Conservation (phyloP, 2,797 vertebrate species). For the Cottoperca gobio region DNA sequence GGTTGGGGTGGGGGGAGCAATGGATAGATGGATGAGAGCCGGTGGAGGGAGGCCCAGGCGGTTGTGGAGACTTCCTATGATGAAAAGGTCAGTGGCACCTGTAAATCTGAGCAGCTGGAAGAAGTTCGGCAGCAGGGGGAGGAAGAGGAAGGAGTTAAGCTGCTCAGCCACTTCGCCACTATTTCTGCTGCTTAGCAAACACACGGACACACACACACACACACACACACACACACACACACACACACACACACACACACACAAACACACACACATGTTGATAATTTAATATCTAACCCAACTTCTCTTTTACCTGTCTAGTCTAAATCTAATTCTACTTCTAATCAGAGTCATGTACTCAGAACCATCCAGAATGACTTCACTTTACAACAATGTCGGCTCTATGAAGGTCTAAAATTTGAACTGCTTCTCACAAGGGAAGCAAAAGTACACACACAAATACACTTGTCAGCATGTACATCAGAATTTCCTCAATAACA, state of each 20-base stretch:
- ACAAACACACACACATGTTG: constrained; percentile 23
- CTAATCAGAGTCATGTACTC: not conserved
- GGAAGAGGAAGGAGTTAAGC: constrained; percentile 51
- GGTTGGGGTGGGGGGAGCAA: constrained; percentile 16
- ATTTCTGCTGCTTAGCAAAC: constrained; percentile 46
- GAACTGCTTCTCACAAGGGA: not conserved
- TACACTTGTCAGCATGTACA: constrained; percentile 4
- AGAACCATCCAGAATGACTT: constrained; percentile 2
- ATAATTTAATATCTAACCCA: not conserved
- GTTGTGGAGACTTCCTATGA: constrained; percentile 86
- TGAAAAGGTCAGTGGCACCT: constrained; percentile 90
- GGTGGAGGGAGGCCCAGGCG: constrained; percentile 68
- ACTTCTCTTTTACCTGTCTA: not conserved
- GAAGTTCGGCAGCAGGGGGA: constrained; percentile 30
- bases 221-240: too few relatives aligned
- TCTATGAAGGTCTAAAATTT: not conserved
- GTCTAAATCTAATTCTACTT: not conserved
- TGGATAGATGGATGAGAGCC: constrained; percentile 55
- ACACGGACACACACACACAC: constrained; percentile 33
- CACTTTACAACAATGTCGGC: constrained; percentile 5
- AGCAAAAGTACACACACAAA: constrained; percentile 6
- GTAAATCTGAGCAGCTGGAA: constrained; percentile 90
- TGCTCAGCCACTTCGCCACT: constrained; percentile 73
- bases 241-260: constrained; percentile 29
- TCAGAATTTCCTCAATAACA: constrained; percentile 16